These are phyloP conservation scores for Empis stercorea DNA, from an alignment of 2,888 invertebrate species.

Conservation along the genomic window DNA sequence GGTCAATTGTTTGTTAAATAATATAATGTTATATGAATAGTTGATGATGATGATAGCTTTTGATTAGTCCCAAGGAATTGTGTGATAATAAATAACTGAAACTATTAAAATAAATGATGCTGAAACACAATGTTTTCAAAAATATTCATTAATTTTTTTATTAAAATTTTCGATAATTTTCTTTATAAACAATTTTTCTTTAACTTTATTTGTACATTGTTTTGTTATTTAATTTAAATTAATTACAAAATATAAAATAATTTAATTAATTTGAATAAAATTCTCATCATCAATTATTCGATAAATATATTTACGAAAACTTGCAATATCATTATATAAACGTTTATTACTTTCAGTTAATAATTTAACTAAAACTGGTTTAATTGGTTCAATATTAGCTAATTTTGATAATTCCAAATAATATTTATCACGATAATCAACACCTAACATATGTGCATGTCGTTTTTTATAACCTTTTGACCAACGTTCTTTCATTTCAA, in stretches of 20 bases:
- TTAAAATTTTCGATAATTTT: too few relatives aligned
- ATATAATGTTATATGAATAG: too few relatives aligned
- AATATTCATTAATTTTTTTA: too few relatives aligned
- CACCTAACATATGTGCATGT: conserved; percentile 70
- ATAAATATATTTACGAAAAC: conserved; percentile 49
- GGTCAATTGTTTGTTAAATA: too few relatives aligned
- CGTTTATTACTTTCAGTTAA: conserved; percentile 53
- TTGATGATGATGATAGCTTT: too few relatives aligned
- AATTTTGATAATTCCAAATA: conserved; percentile 52
- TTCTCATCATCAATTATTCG: conserved; percentile 49
- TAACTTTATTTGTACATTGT: too few relatives aligned
- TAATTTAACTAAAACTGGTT: conserved; percentile 53
- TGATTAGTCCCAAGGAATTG: too few relatives aligned
- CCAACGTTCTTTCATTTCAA: conserved; percentile 46
- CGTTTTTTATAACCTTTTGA: conserved; percentile 50
- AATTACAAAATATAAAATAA: not conserved
- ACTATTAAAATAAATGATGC: too few relatives aligned
- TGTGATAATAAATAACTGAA: too few relatives aligned
- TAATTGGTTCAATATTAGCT: conserved; percentile 47
- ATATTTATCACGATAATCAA: conserved; percentile 48
- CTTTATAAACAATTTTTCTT: too few relatives aligned
- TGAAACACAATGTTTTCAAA: too few relatives aligned
- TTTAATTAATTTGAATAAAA: conserved; percentile 17
- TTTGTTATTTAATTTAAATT: too few relatives aligned
- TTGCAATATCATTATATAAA: conserved; percentile 47